Percentiles rank a stretch among this genome's conserved stretches.
These are phyloP conservation scores for Oncorhynchus gorbuscha DNA, from an alignment of 2,113 vertebrate species.

Conservation along the genomic window DNA sequence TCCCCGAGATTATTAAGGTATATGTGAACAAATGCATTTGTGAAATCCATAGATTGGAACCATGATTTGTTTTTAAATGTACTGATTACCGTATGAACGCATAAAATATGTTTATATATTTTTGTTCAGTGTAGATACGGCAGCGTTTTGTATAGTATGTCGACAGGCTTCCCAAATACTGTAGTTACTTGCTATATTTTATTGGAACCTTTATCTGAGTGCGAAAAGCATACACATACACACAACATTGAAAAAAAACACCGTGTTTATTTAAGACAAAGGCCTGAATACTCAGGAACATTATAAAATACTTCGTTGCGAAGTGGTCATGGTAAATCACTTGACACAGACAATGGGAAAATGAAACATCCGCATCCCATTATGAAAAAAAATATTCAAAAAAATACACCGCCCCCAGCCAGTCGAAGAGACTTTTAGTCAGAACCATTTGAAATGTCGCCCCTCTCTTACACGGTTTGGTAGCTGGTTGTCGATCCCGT, in stretches of 20 bases:
- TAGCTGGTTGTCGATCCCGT: background rate
- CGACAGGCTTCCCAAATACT: no score
- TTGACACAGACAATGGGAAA: constrained; percentile 55
- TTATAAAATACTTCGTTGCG: constrained; percentile 75
- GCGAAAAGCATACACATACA: background rate
- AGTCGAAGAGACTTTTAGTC: constrained; percentile 5
- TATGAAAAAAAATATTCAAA: background rate
- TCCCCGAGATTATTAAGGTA: no score
- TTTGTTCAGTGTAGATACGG: background rate
- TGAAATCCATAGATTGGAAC: no score
- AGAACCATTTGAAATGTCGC: background rate
- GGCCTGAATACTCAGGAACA: constrained; percentile 74
- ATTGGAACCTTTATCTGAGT: background rate
- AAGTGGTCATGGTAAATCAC: constrained; percentile 61
- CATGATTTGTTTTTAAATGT: no score
- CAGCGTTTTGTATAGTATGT: background rate
- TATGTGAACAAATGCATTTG: no score
- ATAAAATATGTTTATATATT: no score
- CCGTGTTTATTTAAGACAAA: constrained; percentile 74
- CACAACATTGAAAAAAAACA: constrained; percentile 52
- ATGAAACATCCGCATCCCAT: constrained; percentile 10
- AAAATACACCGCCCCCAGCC: background rate
- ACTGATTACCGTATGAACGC: no score
- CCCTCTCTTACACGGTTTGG: background rate
- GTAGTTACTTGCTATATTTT: no score